Conservation (phyloP, 2,113 vertebrate genomes). For the Machaerirhynchus nigripectus region DNA sequence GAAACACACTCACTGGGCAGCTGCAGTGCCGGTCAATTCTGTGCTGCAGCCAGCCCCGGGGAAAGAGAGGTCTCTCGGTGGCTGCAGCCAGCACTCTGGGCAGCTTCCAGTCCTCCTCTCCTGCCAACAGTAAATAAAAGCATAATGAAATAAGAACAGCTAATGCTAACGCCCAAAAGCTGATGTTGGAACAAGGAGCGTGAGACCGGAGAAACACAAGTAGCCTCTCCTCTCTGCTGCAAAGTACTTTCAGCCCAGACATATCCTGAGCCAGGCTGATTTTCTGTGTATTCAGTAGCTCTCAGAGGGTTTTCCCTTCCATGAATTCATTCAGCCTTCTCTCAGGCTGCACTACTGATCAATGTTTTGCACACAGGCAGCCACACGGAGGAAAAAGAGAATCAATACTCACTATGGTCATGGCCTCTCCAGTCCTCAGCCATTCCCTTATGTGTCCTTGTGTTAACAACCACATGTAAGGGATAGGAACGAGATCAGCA, state of each 20-base stretch:
- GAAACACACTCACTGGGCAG: neutral
- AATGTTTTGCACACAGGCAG: neutral
- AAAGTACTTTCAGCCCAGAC: neutral
- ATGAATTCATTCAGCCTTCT: neutral
- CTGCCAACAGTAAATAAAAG: constrained; percentile 22
- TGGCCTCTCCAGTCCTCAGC: neutral
- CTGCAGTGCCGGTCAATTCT: neutral
- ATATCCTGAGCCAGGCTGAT: neutral
- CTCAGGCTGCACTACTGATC: neutral
- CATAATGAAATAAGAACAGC: neutral
- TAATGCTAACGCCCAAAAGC: neutral
- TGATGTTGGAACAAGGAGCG: neutral
- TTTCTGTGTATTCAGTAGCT: neutral
- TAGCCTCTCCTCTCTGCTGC: neutral
- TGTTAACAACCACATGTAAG: neutral
- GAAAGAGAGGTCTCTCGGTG: neutral
- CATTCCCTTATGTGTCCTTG: neutral
- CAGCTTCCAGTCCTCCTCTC: neutral
- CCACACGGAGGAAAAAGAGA: neutral
- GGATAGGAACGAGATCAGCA: neutral
- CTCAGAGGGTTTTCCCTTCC: neutral
- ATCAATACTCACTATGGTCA: neutral
- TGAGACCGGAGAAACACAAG: accelerated
- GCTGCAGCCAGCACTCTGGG: neutral
- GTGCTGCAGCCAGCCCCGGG: neutral